phyloP scores from a whole-genome alignment of 2,113 vertebrate species.

The Ardeotis arabs region DNA sequence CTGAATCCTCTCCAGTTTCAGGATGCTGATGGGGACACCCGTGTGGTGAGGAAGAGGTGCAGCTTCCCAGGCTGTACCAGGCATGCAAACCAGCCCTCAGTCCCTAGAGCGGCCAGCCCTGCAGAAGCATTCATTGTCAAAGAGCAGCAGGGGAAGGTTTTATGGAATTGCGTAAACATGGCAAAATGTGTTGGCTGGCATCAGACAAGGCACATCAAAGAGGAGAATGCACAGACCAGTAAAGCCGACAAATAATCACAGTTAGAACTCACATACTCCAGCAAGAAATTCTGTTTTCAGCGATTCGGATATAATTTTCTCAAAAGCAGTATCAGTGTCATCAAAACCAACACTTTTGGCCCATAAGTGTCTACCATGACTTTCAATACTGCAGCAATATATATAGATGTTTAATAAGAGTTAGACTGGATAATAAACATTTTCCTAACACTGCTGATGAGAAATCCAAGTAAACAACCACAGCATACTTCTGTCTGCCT shows the following conservation, averaged over 20 bases:
- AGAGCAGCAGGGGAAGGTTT: background rate
- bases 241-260: background rate
- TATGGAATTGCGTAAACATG: rapidly evolving
- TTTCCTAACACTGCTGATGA: background rate
- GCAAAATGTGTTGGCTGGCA: background rate
- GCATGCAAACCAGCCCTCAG: background rate
- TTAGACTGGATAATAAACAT: background rate
- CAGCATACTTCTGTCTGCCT: background rate
- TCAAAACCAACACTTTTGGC: background rate
- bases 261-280: background rate
- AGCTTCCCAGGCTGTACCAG: background rate
- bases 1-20: too few relatives aligned
- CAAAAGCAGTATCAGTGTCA: background rate
- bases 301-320: background rate
- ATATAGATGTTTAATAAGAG: background rate
- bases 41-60: background rate
- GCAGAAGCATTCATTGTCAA: rapidly evolving
- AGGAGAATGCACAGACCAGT: background rate
- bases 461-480: background rate
- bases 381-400: background rate
- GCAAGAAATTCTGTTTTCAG: background rate
- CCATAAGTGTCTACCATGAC: background rate
- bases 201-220: background rate
- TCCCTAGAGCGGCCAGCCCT: background rate
- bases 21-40: background rate